A percentile compares a stretch with the other conserved stretches of the same genome.
phyloP scores from a whole-genome alignment of 2,888 invertebrate species.

The Philereme vetulata region DNA sequence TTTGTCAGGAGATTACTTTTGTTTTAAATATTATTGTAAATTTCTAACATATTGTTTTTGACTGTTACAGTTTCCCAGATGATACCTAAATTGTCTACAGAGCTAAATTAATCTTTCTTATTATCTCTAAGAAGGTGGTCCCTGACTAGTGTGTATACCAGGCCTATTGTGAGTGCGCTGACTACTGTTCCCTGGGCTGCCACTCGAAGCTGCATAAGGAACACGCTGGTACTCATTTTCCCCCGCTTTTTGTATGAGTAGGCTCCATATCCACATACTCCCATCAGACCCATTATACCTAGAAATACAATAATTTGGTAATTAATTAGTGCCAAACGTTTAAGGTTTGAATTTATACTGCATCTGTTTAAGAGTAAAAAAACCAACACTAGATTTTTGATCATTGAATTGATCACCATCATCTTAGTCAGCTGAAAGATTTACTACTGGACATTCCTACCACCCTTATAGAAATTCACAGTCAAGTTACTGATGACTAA shows the following conservation, averaged over 20 bases:
- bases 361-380: no score
- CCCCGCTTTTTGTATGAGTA: slow-evolving; percentile 90
- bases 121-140: slow-evolving; percentile 72
- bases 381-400: no score
- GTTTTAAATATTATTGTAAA: not conserved
- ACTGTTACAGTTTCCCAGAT: slow-evolving; percentile 25
- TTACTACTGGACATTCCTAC: no score
- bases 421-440: no score
- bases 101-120: slow-evolving; percentile 54
- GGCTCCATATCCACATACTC: slow-evolving; percentile 88
- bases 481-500: no score
- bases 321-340: not conserved
- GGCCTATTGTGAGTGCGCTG: slow-evolving; percentile 88
- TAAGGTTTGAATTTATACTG: not conserved
- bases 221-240: slow-evolving; percentile 91
- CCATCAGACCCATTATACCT: slow-evolving; percentile 88
- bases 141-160: slow-evolving; percentile 87
- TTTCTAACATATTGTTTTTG: not conserved
- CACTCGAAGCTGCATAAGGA: slow-evolving; percentile 93
- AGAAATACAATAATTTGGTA: slow-evolving; percentile 37
- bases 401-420: no score
- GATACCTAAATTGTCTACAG: slow-evolving; percentile 11
- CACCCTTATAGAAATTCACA: no score
- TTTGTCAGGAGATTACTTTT: slow-evolving; percentile 37
- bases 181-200: slow-evolving; percentile 94